Evolutionary conservation across 2,113 vertebrate genomes (phyloP), one percentile per base, ranked within the genome.

Genomic region (Callopanchax toddi): DNA sequence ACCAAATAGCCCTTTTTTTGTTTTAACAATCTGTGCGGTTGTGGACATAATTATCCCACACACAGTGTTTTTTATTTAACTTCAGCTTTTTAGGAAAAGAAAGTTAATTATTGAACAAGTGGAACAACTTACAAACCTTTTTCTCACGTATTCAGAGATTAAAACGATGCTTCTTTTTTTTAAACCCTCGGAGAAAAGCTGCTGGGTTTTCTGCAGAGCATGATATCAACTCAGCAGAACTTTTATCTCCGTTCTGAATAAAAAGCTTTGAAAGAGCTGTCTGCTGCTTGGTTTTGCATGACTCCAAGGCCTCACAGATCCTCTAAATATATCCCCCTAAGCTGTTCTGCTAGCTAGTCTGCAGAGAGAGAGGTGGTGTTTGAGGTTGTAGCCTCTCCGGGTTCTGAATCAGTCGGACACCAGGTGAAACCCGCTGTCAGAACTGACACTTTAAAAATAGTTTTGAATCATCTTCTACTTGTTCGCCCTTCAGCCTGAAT

Each of bases 281-380:
- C 6, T 58, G n/a, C 46, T 43, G 11, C 37, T 61, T 13, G 17
- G 5, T 22, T 52, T 12, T 4, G 26, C 53, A 45, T 0, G 17
- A 48, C 22, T 48, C 32, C 18, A 40, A 6, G 20, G 4, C 18
- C 29, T 39, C 68, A 54, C 11, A 48, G 20, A 18, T 46, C 43
- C 12, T 63, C 26, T 67, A 34, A 67, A 60, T 50, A 46, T 60
- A 16, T 59, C 40, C 36, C 54, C 26, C 36, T 46, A 18, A 44
- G n/a, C n/a, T 43, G 4, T 12, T 32, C 26, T 34, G 17, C 18
- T 52, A 18, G 11, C n/a, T 3, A 52, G 12, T 18, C 22, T 58
- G 5, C 46, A 45, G 5, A 43, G 18, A 43, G 18, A 60, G 10
- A 63, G 59, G 1, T 0, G 26, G 11, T 40, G 25, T 34, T 64